A percentile compares a stretch with the other conserved stretches of the same genome.
Conservation (phyloP, 2,113 vertebrate species). For the Mus spicilegus region DNA sequence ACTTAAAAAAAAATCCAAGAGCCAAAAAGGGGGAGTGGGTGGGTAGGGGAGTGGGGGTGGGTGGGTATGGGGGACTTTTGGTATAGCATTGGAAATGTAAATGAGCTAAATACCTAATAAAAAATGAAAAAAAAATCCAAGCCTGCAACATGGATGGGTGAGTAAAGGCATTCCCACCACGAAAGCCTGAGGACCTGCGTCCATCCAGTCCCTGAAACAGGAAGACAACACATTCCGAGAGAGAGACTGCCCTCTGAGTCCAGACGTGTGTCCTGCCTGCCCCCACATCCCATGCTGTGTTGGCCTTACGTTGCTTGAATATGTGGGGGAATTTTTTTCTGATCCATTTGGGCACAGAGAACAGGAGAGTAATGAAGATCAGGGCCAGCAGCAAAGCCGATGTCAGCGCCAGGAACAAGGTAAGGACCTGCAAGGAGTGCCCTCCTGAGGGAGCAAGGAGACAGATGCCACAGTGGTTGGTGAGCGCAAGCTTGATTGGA, state of each 20-base stretch:
- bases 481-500: fast-evolving
- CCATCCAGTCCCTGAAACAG: background rate
- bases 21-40: too few relatives aligned
- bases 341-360: conserved; percentile 63
- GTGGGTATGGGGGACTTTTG: too few relatives aligned
- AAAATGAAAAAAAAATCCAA: background rate
- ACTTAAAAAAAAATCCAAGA: background rate
- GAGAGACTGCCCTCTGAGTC: background rate
- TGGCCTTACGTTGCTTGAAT: conserved; percentile 86
- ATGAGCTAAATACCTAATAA: too few relatives aligned
- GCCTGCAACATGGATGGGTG: background rate
- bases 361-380: background rate
- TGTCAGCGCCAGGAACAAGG: conserved; percentile 32
- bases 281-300: fast-evolving
- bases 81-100: too few relatives aligned
- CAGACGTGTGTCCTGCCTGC: background rate
- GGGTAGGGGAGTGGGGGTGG: too few relatives aligned
- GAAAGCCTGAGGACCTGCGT: too few relatives aligned
- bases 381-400: background rate
- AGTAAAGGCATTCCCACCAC: background rate
- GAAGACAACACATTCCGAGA: background rate
- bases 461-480: background rate
- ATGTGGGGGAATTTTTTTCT: conserved; percentile 78
- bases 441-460: conserved; percentile 68
- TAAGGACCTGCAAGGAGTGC: background rate